Base-by-base conservation (phyloP, 2,888 invertebrate species). In the Sarcophaga subvicina region DNA sequence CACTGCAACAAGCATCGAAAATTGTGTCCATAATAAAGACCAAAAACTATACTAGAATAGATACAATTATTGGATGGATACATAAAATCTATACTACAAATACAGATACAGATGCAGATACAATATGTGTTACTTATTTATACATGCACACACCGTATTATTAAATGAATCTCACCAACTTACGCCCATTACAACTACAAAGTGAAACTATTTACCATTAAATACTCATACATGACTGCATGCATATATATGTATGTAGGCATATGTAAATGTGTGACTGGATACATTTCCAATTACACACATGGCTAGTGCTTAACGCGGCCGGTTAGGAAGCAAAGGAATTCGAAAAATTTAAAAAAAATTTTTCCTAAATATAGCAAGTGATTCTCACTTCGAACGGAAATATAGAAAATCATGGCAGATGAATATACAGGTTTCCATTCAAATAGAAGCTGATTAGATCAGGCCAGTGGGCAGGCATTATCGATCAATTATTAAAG, bases 1-100 rank as follows among this genome's bases (percentile, higher is more conserved):
- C 80, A 86, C 83, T 80, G 86, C 79, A 83, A 79, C 77, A 77
- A 75, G 76, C 86, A 79, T 67, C 71, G 37, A 37, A 79, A 59
- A 72, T 78, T 73, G 73, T 77, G 37, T 73, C 63, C 70, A 76
- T 64, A 59, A 76, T 63, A 69, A 63, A 76, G 67, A 76, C 54
- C 14, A 73, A 80, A 64, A 76, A 67, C 67, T 72, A 37, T 78
- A 66, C 62, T 54, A 47, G 45, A 27, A 62, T 45, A 63, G 37
- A 37, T 37, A 37, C 37, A 37, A 37, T 37, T 37, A 37, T 37
- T 11, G 8, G 20, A 72, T 60, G n/a, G 10, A 27, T 37, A 37
- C 37, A 72, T n/a, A 20, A 64, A 27, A 10, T 64, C 12, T 63
- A 12, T 22, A 22, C 8, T 47, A 47, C 45, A 11, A 4, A 27